Percentiles rank a stretch among this genome's conserved stretches.
Conservation (phyloP, 2,888 invertebrate genomes). For the Drepana falcataria region DNA sequence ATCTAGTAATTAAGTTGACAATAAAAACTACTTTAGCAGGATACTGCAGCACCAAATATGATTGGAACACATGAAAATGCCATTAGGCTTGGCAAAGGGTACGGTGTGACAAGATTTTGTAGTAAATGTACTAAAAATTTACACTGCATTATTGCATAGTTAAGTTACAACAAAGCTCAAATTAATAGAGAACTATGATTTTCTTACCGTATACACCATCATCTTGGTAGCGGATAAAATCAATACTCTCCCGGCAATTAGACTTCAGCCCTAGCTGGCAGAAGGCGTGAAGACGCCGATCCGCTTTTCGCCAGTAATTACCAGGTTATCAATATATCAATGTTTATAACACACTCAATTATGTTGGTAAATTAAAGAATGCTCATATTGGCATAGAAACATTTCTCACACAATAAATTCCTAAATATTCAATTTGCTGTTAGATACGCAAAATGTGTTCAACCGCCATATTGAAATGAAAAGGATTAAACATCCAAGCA, state of each 20-base stretch:
- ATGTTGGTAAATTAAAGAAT: neutral
- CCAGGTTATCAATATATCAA: neutral
- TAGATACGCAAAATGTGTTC: neutral
- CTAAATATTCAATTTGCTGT: neutral
- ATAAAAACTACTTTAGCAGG: no score
- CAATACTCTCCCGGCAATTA: constrained; percentile 39
- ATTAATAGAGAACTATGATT: neutral
- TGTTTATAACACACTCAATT: neutral
- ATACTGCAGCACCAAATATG: no score
- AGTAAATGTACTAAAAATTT: no score
- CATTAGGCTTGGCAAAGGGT: no score
- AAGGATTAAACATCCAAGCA: neutral
- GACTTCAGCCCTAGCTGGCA: neutral
- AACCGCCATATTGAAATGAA: constrained; percentile 42
- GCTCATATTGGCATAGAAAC: constrained; percentile 5
- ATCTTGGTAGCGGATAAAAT: constrained; percentile 43
- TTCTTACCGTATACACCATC: constrained; percentile 74
- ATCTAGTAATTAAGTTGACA: no score
- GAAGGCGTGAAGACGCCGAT: constrained; percentile 35
- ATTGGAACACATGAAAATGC: no score
- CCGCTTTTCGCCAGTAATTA: neutral
- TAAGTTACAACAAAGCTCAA: no score
- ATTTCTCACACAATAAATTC: neutral
- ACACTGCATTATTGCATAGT: no score
- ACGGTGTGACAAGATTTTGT: no score